Evolutionary conservation across 2,113 vertebrate genomes (phyloP), one percentile per base, ranked within the genome.

Genomic region (Pristiophorus japonicus): DNA sequence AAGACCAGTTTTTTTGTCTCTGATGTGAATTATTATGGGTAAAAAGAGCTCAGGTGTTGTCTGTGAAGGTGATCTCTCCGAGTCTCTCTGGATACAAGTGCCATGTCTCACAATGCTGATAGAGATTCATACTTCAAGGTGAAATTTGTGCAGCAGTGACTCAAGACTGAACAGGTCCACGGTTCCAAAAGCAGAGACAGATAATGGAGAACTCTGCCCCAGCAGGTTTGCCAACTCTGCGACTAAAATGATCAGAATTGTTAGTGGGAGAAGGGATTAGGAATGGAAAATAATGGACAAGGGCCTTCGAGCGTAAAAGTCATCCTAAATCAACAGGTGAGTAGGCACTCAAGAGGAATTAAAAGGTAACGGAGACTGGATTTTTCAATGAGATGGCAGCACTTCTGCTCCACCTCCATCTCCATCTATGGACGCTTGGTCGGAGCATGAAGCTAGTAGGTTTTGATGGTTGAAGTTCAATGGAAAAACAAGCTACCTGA

Each of bases 401-500:
- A 62, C 34, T 34, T 90, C 18, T 84, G 81, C 11, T 84, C 42
- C 38, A 45, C 0, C 20, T 84, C 75, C 87, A 59, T 90, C 20
- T 84, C 75, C 87, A 59, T 90, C 12, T 1, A n/a, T 90, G 87
- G 51, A 16, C 16, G 51, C 51, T 34, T 55, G 51, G 51, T 16
- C 4, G 4, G 27, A 55, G 51, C 14, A 0, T n/a, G 3, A 14
- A 90, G 27, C 51, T 62, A 62, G 47, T 16, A 30, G 11, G 27
- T 16, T 90, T 55, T 90, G 22, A 59, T 90, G n/a, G 4, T 90
- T 62, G 20, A 67, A 67, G 22, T 70, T 4, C 92, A 70, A 70
- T 47, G 12, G 67, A 38, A 38, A 62, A 91, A 91, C 1, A 20
- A 91, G 16, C 20, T 97, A 99, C 99, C 99, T 97, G 99, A 99